phyloP scores from a whole-genome alignment of 2,113 vertebrate species.

The Romanogobio albipinnatus region DNA sequence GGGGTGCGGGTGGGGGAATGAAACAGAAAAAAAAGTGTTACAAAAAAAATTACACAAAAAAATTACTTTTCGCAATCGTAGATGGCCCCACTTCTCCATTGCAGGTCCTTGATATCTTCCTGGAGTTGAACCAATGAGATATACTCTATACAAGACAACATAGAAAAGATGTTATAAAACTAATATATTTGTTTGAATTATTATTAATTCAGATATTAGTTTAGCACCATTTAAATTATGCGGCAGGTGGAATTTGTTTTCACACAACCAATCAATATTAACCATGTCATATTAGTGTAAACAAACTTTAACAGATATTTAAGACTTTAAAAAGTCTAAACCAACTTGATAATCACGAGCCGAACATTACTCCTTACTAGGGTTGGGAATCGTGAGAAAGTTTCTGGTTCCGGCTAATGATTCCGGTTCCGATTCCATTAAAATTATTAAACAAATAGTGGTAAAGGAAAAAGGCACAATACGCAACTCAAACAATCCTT shows the following conservation, averaged over 20 bases:
- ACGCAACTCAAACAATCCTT: no score
- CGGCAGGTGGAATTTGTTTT: not conserved
- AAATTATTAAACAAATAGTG: no score
- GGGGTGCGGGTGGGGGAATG: not conserved
- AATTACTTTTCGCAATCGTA: constrained; percentile 91
- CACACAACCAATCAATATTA: not conserved
- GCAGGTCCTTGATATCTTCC: constrained; percentile 87
- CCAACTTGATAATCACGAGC: not conserved
- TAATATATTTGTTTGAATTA: not conserved
- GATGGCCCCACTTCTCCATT: constrained; percentile 95
- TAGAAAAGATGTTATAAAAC: not conserved
- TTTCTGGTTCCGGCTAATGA: no score
- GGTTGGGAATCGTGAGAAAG: no score
- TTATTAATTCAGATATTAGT: not conserved
- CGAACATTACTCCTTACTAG: no score
- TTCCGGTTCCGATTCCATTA: no score
- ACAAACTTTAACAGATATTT: not conserved
- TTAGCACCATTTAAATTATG: not conserved
- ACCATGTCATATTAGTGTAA: not conserved
- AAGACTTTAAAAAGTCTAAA: not conserved
- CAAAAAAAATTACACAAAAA: not conserved
- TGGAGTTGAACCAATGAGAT: constrained; percentile 90
- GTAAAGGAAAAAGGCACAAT: no score
- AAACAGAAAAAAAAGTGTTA: not conserved
- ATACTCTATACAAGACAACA: constrained; percentile 78